Evolutionary conservation across 1,140 invertebrate species (phyloP).

Genomic region (Apis mellifera): DNA sequence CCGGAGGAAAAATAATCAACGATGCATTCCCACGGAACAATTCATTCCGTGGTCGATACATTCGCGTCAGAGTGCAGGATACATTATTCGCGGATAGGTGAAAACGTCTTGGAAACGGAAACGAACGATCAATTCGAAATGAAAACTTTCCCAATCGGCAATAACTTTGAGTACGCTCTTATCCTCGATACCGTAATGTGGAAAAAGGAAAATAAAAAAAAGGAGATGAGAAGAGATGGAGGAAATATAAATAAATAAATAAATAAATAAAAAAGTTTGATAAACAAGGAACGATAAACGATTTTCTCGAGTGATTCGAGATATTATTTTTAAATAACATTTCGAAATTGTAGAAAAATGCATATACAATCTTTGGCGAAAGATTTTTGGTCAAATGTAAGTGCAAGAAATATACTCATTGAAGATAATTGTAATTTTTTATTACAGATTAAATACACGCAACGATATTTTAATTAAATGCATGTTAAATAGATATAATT

Average conservation of each 20-base stretch:
- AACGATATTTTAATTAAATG: too few relatives aligned
- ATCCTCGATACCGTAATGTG: neutral
- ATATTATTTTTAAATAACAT: constrained; percentile 12
- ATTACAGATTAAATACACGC: too few relatives aligned
- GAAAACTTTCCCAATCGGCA: constrained; percentile 41
- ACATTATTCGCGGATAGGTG: constrained; percentile 32
- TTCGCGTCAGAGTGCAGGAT: constrained; percentile 26
- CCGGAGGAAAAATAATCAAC: neutral
- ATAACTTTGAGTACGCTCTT: constrained; percentile 24
- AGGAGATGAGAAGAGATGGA: neutral
- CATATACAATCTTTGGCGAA: neutral
- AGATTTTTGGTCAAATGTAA: too few relatives aligned
- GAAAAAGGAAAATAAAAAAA: too few relatives aligned
- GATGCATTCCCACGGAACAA: neutral
- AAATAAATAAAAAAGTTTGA: constrained; percentile 1
- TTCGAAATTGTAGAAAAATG: neutral
- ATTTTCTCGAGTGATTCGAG: constrained; percentile 12
- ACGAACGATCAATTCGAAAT: constrained; percentile 29
- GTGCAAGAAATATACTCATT: too few relatives aligned
- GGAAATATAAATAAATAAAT: constrained; percentile 21
- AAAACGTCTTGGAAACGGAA: constrained; percentile 29
- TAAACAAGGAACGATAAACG: constrained; percentile 12
- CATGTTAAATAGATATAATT: too few relatives aligned
- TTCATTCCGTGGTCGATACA: neutral
- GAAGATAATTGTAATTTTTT: too few relatives aligned